Percentiles rank a stretch among this genome's conserved stretches.
Conservation (phyloP, 2,797 vertebrate species). For the Macrochelys suwanniensis region DNA sequence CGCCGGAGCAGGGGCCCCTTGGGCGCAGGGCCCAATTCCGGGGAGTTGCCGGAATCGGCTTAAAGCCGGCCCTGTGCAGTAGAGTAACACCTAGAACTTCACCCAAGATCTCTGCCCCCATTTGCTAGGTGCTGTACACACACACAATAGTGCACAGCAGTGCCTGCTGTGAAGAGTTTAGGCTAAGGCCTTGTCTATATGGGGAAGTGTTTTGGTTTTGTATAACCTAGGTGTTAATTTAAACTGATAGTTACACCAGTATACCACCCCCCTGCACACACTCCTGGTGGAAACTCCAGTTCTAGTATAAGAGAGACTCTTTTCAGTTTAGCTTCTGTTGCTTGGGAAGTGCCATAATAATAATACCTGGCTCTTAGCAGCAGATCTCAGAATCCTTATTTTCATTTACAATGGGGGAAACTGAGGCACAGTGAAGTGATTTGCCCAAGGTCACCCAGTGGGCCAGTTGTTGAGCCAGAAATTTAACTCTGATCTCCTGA, state of each 20-base stretch:
- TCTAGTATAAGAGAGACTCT: not conserved
- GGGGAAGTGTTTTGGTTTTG: not conserved
- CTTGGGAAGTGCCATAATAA: not conserved
- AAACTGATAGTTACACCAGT: not conserved
- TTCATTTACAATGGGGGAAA: not conserved
- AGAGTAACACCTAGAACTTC: not conserved
- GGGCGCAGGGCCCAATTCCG: no score
- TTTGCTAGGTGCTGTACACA: not conserved
- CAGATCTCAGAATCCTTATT: not conserved
- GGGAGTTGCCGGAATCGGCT: no score
- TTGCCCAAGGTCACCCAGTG: not conserved
- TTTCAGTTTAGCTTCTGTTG: not conserved
- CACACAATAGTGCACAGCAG: not conserved
- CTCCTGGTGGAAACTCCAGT: not conserved
- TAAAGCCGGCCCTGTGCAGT: not conserved
- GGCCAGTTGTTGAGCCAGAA: not conserved
- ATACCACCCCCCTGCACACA: rapidly evolving
- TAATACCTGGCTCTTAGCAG: not conserved
- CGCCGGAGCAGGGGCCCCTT: no score
- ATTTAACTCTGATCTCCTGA: not conserved
- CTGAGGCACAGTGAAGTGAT: not conserved
- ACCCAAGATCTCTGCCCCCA: not conserved
- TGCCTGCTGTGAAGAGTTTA: not conserved
- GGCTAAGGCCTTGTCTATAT: not conserved
- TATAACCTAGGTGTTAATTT: not conserved